These are phyloP conservation scores for Denticeps clupeoides DNA, from an alignment of 2,797 vertebrate species.

Conservation along the genomic window DNA sequence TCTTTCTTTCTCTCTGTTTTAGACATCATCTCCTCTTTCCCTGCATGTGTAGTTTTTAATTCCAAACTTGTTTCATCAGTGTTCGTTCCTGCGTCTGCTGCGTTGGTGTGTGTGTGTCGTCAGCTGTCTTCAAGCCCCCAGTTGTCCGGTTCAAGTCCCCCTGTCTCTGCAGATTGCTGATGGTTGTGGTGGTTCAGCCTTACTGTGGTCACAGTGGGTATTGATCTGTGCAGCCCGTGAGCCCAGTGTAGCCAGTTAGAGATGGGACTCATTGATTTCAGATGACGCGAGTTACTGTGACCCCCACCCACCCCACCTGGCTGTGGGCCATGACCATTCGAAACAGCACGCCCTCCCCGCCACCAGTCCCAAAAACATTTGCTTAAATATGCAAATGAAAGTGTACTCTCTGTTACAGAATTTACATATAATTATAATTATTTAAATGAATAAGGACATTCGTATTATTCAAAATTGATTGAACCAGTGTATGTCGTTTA, in stretches of 20 bases:
- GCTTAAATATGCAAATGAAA: too few species aligned
- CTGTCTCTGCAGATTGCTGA: conserved; percentile 26
- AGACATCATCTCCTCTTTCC: neutral
- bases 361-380: too few species aligned
- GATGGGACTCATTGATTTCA: conserved; percentile 28
- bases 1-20: neutral
- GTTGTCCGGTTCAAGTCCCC: neutral
- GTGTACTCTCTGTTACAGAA: too few species aligned
- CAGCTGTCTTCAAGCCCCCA: neutral
- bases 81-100: neutral
- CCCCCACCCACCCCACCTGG: too few species aligned
- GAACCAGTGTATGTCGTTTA: too few species aligned
- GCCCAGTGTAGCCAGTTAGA: conserved; percentile 32
- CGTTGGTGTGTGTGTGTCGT: neutral
- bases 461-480: too few species aligned
- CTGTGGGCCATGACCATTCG: too few species aligned
- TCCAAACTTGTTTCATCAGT: neutral
- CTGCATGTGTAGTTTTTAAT: neutral
- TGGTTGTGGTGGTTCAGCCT: conserved; percentile 32
- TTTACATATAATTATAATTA: too few species aligned
- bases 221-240: conserved; percentile 20
- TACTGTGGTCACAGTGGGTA: conserved; percentile 25
- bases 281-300: conserved; percentile 36
- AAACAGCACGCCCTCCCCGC: too few species aligned
- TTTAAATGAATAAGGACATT: too few species aligned